phyloP scores from a whole-genome alignment of 2,888 invertebrate genomes.

The Nomada ferruginata region DNA sequence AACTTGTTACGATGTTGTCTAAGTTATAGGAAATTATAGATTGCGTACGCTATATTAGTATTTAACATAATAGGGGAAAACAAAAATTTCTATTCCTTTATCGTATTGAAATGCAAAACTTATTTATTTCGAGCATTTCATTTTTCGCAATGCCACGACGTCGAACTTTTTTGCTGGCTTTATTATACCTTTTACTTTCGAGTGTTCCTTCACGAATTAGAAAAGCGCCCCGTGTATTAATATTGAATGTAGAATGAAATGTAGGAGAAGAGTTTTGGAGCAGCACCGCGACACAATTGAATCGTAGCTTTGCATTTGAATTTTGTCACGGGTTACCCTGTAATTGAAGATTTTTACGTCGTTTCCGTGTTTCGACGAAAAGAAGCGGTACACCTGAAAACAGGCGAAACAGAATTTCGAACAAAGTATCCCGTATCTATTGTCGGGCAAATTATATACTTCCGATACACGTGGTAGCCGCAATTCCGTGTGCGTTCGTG shows the following conservation, averaged over 20 bases:
- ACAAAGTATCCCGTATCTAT: background rate
- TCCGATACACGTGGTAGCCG: conserved; percentile 41
- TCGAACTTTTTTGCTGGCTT: background rate
- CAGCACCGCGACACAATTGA: too few species aligned
- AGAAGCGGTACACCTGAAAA: background rate
- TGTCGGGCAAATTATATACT: conserved; percentile 35
- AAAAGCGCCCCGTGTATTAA: too few species aligned
- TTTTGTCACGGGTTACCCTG: background rate
- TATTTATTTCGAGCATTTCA: background rate
- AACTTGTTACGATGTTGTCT: too few species aligned
- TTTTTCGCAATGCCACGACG: background rate
- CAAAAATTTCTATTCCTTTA: too few species aligned
- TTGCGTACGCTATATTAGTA: too few species aligned
- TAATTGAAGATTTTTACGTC: background rate
- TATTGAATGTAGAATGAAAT: background rate
- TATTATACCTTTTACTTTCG: too few species aligned
- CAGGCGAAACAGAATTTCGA: conserved; percentile 12
- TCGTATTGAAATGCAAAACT: too few species aligned
- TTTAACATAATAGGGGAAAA: too few species aligned
- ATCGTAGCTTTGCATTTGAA: too few species aligned
- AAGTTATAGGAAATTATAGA: too few species aligned
- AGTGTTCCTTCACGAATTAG: too few species aligned
- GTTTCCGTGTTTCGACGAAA: background rate
- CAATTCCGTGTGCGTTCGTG: conserved; percentile 41
- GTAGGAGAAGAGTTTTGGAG: background rate